These are phyloP conservation scores for Poecile montanus DNA, from an alignment of 2,797 vertebrate species.

Conservation along the genomic window DNA sequence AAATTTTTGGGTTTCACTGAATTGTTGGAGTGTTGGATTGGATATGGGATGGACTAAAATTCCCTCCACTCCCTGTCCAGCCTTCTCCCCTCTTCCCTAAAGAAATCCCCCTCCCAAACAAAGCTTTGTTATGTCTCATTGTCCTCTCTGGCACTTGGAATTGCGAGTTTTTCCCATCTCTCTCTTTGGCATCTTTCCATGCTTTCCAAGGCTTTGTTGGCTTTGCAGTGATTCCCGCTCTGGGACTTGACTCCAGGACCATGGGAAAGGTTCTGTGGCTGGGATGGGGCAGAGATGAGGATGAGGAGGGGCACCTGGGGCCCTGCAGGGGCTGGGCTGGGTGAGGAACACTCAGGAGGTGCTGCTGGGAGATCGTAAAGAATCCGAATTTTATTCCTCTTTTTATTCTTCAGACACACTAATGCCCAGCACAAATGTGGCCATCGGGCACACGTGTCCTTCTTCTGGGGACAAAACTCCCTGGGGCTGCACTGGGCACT, in stretches of 20 bases:
- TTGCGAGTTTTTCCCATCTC: not conserved
- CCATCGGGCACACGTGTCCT: accelerated
- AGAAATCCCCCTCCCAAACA: slow-evolving; percentile 15
- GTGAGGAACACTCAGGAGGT: not conserved
- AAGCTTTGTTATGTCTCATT: slow-evolving; percentile 53
- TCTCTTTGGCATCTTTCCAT: not conserved
- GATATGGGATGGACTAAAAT: not conserved
- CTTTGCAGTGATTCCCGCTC: slow-evolving; percentile 24
- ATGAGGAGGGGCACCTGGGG: not conserved
- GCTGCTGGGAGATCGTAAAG: not conserved
- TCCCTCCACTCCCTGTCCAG: not conserved
- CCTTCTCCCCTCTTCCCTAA: not conserved
- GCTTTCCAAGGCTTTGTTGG: not conserved
- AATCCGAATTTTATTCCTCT: not conserved
- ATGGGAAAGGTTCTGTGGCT: slow-evolving; percentile 35
- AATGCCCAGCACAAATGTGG: accelerated
- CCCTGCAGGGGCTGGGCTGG: not conserved
- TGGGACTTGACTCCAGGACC: slow-evolving; percentile 16
- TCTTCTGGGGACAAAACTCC: not conserved
- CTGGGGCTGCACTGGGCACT: not conserved
- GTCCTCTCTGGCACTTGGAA: slow-evolving; percentile 42
- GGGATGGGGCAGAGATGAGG: not conserved
- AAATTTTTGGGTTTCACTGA: not conserved
- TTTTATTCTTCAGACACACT: not conserved
- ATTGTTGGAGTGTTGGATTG: not conserved